Percentiles rank a stretch among this genome's conserved stretches.
These are phyloP conservation scores for Orius insidiosus DNA, from an alignment of 1,140 invertebrate genomes.

Conservation along the genomic window DNA sequence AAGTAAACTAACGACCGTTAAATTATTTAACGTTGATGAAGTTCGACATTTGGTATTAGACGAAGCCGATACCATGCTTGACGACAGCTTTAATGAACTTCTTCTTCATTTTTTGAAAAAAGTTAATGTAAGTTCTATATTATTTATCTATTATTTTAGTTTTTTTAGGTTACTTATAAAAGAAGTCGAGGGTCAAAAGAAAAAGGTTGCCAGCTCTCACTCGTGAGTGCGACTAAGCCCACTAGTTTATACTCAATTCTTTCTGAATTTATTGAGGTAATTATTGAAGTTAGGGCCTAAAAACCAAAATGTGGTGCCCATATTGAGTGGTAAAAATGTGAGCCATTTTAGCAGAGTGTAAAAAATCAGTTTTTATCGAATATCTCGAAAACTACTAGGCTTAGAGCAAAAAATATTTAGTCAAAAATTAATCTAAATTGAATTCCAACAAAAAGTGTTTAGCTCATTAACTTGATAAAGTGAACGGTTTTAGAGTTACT, in stretches of 20 bases:
- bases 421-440: no score
- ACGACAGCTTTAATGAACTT: constrained; percentile 68
- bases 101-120: constrained; percentile 46
- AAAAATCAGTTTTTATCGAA: no score
- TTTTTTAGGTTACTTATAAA: background rate
- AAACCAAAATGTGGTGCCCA: no score
- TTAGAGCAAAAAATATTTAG: no score
- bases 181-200: background rate
- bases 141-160: background rate
- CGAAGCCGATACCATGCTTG: constrained; percentile 82
- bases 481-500: no score
- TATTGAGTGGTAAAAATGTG: no score
- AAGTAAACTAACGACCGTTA: constrained; percentile 47
- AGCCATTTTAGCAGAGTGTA: no score
- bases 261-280: constrained; percentile 43
- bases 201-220: constrained; percentile 45
- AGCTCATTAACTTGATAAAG: no score
- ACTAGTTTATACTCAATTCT: constrained; percentile 44
- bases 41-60: constrained; percentile 69
- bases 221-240: constrained; percentile 78
- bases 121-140: constrained; percentile 40
- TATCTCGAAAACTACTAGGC: no score
- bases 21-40: constrained; percentile 26
- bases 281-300: no score
- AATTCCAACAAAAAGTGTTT: no score